Conservation (phyloP, 2,797 vertebrate genomes). For the Enteromius unitaeniatus region DNA sequence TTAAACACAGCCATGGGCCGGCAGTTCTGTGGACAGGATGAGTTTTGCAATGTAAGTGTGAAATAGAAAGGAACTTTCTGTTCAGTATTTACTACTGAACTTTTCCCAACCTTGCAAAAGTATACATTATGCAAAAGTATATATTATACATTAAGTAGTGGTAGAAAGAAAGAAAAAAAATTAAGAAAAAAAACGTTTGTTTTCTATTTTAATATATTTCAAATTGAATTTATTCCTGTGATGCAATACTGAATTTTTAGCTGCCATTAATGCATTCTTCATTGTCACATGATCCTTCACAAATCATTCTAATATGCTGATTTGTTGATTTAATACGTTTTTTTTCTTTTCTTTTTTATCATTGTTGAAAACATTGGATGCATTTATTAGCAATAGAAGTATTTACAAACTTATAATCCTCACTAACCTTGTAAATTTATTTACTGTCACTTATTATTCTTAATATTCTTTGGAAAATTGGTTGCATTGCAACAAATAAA, state of each 20-base stretch:
- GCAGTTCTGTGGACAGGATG: constrained; percentile 35
- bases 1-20: constrained; percentile 7
- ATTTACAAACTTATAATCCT: neutral
- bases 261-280: neutral
- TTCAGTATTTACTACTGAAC: constrained; percentile 1
- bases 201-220: neutral
- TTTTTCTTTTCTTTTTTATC: neutral
- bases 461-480: too few relatives aligned
- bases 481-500: too few relatives aligned
- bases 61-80: neutral
- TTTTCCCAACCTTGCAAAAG: neutral
- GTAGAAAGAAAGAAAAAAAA: neutral
- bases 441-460: neutral
- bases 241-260: neutral
- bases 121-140: neutral
- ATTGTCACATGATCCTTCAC: neutral
- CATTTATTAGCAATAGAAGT: neutral
- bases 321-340: neutral
- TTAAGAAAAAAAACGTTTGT: too few relatives aligned
- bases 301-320: neutral
- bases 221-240: neutral
- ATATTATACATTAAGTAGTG: too few relatives aligned
- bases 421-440: neutral
- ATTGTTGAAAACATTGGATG: neutral
- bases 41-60: constrained; percentile 51